phyloP scores from a whole-genome alignment of 35 echinoderm and acorn worm genomes.

The Amphiura filiformis region DNA sequence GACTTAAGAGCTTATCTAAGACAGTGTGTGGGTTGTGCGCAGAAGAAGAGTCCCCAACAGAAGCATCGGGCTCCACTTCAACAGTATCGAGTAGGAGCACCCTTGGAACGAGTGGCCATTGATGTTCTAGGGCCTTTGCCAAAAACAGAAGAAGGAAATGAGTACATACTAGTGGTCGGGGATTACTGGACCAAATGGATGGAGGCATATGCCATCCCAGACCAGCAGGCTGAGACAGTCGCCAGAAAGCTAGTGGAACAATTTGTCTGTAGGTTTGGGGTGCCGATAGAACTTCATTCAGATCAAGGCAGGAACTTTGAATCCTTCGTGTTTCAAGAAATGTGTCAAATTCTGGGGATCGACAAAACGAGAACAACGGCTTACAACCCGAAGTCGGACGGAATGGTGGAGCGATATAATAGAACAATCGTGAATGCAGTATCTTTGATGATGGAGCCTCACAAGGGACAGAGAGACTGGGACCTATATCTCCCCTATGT shows the following conservation, averaged over 20 bases:
- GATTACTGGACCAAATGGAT: conserved; percentile 70
- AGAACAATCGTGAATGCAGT: conserved; percentile 39
- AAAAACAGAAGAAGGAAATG: conserved; percentile 27
- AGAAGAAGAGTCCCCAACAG: conserved; percentile 36
- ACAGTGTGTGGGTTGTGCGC: conserved; percentile 31
- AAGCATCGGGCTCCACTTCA: conserved; percentile 48
- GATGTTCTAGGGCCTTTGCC: conserved; percentile 52
- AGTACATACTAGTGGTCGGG: conserved; percentile 56
- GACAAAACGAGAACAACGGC: conserved; percentile 41
- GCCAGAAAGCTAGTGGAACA: conserved; percentile 45
- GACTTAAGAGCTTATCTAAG: conserved; percentile 36
- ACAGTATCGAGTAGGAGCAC: conserved; percentile 17
- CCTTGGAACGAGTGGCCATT: conserved; percentile 47
- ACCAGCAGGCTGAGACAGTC: conserved; percentile 34
- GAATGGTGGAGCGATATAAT: conserved; percentile 54
- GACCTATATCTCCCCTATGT: conserved; percentile 31
- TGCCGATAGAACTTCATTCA: conserved; percentile 53
- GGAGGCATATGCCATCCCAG: conserved; percentile 25
- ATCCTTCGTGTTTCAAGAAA: conserved; percentile 26
- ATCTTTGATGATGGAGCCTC: conserved; percentile 24
- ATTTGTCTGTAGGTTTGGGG: conserved; percentile 50
- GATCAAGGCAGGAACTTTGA: conserved; percentile 72
- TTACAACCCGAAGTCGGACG: conserved; percentile 23
- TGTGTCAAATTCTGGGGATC: conserved; percentile 22
- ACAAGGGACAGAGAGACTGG: conserved; percentile 46